phyloP scores from a whole-genome alignment of 2,113 vertebrate species.

The Condylura cristata region DNA sequence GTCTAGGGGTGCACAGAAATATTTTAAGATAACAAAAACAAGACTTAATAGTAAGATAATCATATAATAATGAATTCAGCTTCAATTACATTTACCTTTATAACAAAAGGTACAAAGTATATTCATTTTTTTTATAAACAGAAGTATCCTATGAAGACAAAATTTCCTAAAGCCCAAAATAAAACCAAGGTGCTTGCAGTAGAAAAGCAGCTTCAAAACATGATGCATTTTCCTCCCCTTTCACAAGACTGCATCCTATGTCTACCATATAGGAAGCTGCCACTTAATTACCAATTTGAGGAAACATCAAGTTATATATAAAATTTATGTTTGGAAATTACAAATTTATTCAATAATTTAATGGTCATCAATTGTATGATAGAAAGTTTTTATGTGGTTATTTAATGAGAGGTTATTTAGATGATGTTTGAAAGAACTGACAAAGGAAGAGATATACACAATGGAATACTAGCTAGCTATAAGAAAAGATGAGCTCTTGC shows the following conservation, averaged over 20 bases:
- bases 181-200: not conserved
- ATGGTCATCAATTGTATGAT: not conserved
- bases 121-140: not conserved
- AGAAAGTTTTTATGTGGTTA: not conserved
- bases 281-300: not conserved
- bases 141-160: not conserved
- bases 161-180: not conserved
- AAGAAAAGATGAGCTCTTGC: no score
- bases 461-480: no score
- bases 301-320: not conserved
- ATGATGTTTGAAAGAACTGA: not conserved
- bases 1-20: not conserved
- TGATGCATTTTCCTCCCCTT: not conserved
- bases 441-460: not conserved
- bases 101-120: not conserved
- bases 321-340: constrained; percentile 20
- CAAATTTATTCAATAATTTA: not conserved
- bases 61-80: not conserved
- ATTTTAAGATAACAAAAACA: constrained; percentile 2
- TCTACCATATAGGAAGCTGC: not conserved
- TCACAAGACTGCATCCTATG: not conserved
- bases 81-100: not conserved
- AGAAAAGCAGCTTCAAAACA: not conserved
- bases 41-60: not conserved
- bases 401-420: not conserved